Percentiles rank a stretch among this genome's conserved stretches.
Evolutionary conservation across 2,797 vertebrate species (phyloP).

Genomic region (Galagoides demidoff): DNA sequence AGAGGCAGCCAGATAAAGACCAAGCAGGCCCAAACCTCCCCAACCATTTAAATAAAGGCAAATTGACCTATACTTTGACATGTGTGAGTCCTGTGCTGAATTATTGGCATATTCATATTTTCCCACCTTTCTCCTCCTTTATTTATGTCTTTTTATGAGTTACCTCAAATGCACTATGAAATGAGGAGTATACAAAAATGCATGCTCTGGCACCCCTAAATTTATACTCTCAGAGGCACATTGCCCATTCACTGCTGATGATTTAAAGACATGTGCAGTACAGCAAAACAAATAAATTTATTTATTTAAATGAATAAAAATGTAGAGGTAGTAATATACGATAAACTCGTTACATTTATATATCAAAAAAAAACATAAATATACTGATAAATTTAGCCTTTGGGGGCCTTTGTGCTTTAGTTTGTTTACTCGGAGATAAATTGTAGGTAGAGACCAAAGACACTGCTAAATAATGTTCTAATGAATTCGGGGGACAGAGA

Average conservation of each 20-base stretch:
- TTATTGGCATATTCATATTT: not conserved
- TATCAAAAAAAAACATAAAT: conserved; percentile 47
- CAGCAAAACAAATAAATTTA: conserved; percentile 50
- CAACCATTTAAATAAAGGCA: not conserved
- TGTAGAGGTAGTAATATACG: conserved; percentile 56
- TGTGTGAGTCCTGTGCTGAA: not conserved
- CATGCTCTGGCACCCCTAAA: not conserved
- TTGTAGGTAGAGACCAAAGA: conserved; percentile 6
- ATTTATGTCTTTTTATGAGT: not conserved
- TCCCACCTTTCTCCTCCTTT: not conserved
- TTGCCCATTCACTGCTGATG: conserved; percentile 43
- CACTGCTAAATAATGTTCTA: conserved; percentile 48
- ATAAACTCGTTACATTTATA: conserved; percentile 55
- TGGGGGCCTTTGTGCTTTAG: not conserved
- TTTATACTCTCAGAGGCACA: conserved; percentile 39
- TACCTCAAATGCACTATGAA: not conserved
- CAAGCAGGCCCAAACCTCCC: not conserved
- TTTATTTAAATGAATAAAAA: conserved; percentile 62
- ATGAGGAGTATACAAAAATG: not conserved
- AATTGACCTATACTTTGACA: not conserved
- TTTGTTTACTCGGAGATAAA: conserved; percentile 62
- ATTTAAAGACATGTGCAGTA: conserved; percentile 59
- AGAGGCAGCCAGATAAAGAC: not conserved
- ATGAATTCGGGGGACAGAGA: conserved; percentile 29
- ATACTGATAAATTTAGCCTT: conserved; percentile 64